Conservation (phyloP, 2,888 invertebrate genomes). For the Pheosia tremula region DNA sequence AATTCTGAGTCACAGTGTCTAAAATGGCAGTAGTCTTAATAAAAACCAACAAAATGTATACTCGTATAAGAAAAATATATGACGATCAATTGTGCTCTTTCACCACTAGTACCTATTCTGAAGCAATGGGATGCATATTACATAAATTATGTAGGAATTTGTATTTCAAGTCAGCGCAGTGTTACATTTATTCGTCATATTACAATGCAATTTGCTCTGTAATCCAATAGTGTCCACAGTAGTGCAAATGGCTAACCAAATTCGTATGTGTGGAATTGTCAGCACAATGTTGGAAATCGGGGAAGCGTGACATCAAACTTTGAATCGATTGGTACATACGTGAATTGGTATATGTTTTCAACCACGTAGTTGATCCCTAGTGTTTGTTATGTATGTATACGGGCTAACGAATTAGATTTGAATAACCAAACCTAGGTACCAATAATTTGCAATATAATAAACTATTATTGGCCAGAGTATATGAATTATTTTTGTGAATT, state of each 20-base stretch:
- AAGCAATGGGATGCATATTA: too few species aligned
- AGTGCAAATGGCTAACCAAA: constrained; percentile 28
- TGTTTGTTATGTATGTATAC: constrained; percentile 18
- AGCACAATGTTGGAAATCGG: constrained; percentile 40
- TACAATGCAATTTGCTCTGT: background rate
- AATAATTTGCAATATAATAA: too few species aligned
- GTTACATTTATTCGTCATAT: constrained; percentile 4
- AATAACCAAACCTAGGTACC: background rate
- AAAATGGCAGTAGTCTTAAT: too few species aligned
- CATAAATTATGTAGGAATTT: background rate
- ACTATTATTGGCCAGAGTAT: too few species aligned
- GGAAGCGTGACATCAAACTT: constrained; percentile 35
- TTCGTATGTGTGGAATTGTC: constrained; percentile 31
- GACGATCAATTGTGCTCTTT: too few species aligned
- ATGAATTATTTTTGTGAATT: too few species aligned
- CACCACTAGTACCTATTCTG: too few species aligned
- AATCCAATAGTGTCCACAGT: background rate
- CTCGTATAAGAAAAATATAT: too few species aligned
- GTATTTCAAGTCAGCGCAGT: background rate
- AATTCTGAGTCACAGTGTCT: too few species aligned
- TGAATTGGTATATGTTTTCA: constrained; percentile 27
- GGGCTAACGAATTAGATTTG: background rate
- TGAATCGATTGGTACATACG: constrained; percentile 31
- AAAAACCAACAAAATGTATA: too few species aligned
- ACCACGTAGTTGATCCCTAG: background rate